Base-by-base conservation (phyloP, 2,113 vertebrate species). In the Oncorhynchus mykiss region DNA sequence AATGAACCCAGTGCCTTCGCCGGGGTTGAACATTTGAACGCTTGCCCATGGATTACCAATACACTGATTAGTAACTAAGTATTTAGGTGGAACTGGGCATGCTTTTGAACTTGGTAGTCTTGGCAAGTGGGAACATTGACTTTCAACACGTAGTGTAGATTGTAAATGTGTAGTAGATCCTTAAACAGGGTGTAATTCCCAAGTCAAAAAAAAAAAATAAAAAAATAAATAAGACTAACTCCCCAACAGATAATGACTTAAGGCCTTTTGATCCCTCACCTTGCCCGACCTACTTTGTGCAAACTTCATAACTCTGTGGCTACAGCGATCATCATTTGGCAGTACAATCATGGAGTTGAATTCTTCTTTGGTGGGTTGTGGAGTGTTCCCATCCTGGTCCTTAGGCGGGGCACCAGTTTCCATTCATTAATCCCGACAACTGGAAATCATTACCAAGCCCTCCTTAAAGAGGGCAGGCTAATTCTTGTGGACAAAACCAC, bases 401-500 rank as follows among this genome's bases (percentile, higher is more conserved):
- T 31, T 20, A 75, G 74, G 81, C 71, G 73, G 77, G 78, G 71
- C 73, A 87, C 76, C 51, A 81, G 79, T 90, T 91, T 89, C 89
- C 88, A 90, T 80, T 87, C 79, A 86, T 88, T 89, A 85, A 84
- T 77, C 83, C 85, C 83, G 84, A 88, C 84, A 86, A 90, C 82
- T 88, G 90, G 88, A 90, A 90, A 88, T 84, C 82, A 90, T 90
- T 90, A 89, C 71, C 25, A 4, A 0, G 65, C 48, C 54, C 4
- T 39, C 71, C 83, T 71, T 66, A 67, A 67, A 34, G 12, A 81
- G 57, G 39, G 34, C 68, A 67, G 71, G 68, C 51, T 1, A 78
- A 75, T 51, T 59, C 54, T 80, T 81, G 75, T 67, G 60, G 70
- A 79, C n/a, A 24, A 70, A 75, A 78, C 1, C 16, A 73, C 74